These are phyloP conservation scores for Cosmorhoe ocellata DNA, from an alignment of 2,888 invertebrate genomes.

Conservation along the genomic window DNA sequence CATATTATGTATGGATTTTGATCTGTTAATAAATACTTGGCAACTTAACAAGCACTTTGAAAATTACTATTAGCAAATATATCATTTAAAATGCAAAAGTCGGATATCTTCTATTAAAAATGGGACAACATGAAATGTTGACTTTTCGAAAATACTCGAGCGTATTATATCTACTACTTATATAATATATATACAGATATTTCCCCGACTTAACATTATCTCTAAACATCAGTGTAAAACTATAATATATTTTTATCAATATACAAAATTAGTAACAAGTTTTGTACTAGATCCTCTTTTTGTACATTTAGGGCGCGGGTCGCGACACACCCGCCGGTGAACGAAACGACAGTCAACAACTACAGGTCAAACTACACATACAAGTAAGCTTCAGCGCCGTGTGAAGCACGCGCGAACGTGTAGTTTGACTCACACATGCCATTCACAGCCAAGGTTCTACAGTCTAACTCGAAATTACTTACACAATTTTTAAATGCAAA, in stretches of 20 bases:
- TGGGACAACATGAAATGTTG: too few species aligned
- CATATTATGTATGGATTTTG: too few species aligned
- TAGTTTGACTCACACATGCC: conserved; percentile 14
- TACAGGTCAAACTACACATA: neutral
- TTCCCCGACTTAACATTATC: conserved; percentile 29
- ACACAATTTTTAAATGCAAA: conserved; percentile 52
- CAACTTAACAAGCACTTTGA: too few species aligned
- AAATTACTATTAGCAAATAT: too few species aligned
- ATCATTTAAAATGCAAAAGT: too few species aligned
- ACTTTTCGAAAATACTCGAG: too few species aligned
- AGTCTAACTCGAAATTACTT: conserved; percentile 28
- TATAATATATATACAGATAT: neutral
- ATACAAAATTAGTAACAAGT: conserved; percentile 82
- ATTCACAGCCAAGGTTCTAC: conserved; percentile 34
- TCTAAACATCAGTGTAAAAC: conserved; percentile 57
- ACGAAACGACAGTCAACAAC: conserved; percentile 31
- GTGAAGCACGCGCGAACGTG: neutral
- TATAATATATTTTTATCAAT: conserved; percentile 71
- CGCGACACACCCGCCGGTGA: conserved; percentile 44
- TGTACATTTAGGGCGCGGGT: conserved; percentile 71
- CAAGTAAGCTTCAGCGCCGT: neutral
- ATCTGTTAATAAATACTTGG: too few species aligned
- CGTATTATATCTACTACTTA: too few species aligned
- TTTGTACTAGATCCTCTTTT: conserved; percentile 76
- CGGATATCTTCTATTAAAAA: too few species aligned